Evolutionary conservation across 2,888 invertebrate genomes (phyloP), one percentile per base, ranked within the genome.

Genomic region (Horisme vitalbata): DNA sequence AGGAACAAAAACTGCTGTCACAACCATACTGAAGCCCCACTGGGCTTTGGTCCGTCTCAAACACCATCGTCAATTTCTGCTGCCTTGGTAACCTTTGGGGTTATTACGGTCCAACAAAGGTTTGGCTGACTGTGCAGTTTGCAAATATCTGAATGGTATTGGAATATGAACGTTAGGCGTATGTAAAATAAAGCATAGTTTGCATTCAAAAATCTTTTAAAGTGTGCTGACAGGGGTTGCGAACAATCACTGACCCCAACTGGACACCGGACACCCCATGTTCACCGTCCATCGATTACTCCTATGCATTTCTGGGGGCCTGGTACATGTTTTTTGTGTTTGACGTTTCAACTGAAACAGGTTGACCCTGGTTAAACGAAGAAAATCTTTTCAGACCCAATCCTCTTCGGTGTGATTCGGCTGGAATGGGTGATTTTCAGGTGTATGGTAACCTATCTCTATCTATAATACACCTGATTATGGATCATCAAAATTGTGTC

Each of bases 71-170:
- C 24, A 1, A 24, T 30, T 23, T 43, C 23, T 43, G 30, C 21
- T 43, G 14, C 3, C 39, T 34, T 45, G 45, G 45, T 45, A 45
- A 23, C 34, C 7, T 9, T 28, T 13, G 12, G 28, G 2, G 7
- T 13, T 13, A 28, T 28, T 1, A 11, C 9, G 6, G 4, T 11
- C 24, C 18, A n/a, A 21, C 12, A 1, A 4, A 11, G 4, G n/a
- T 13, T 8, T 18, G 1, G 18, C 18, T 18, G 18, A 18, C 18
- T 18, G 18, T 18, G 18, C 18, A 18, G 18, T 5, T 1, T 5
- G 7, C 1, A 7, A 18, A 5, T 4, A 5, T 18, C 4, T 18
- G 18, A 18, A 5, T 18, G 18, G 7, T 7, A 18, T 18, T 18
- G 18, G n/a, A n/a, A n/a, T n/a, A n/a, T n/a, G n/a, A n/a, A n/a